phyloP scores from a whole-genome alignment of 2,888 invertebrate genomes.

The Fragum whitleyi region DNA sequence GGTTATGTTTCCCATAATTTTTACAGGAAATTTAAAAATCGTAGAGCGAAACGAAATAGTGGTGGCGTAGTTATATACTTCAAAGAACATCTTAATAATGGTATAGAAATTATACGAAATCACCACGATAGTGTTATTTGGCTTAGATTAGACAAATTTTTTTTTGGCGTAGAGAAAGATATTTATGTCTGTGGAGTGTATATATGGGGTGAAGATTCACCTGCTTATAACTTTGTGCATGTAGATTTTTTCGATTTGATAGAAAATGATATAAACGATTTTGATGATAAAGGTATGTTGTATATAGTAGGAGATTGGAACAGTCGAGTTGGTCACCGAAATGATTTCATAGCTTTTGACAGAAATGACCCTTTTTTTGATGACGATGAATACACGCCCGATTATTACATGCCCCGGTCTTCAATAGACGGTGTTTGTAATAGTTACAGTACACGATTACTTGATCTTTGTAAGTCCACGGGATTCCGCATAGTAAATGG shows the following conservation, averaged over 20 bases:
- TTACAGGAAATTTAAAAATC: conserved; percentile 14
- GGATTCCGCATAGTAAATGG: conserved; percentile 35
- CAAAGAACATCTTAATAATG: conserved; percentile 10
- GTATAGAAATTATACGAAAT: conserved; percentile 5
- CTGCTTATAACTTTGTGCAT: conserved; percentile 32
- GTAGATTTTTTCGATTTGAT: conserved; percentile 43
- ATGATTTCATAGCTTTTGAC: conserved; percentile 25
- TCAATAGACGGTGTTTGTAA: conserved; percentile 17
- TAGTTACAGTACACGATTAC: conserved; percentile 8
- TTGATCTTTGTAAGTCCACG: conserved; percentile 32
- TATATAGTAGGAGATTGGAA: conserved; percentile 47
- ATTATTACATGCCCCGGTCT: conserved; percentile 12
- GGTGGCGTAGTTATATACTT: conserved; percentile 18
- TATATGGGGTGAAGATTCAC: conserved; percentile 41
- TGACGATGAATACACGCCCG: conserved; percentile 15
- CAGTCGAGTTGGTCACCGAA: conserved; percentile 27
- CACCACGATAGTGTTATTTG: conserved; percentile 13
- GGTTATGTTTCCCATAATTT: conserved; percentile 19
- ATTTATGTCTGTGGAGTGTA: conserved; percentile 13
- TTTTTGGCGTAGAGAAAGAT: conserved; percentile 14
- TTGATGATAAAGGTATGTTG: conserved; percentile 31
- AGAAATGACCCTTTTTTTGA: neutral
- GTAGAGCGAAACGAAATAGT: neutral
- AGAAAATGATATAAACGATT: conserved; percentile 28
- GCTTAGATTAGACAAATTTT: neutral